phyloP scores from a whole-genome alignment of 2,113 vertebrate species.

The Anguilla japonica region DNA sequence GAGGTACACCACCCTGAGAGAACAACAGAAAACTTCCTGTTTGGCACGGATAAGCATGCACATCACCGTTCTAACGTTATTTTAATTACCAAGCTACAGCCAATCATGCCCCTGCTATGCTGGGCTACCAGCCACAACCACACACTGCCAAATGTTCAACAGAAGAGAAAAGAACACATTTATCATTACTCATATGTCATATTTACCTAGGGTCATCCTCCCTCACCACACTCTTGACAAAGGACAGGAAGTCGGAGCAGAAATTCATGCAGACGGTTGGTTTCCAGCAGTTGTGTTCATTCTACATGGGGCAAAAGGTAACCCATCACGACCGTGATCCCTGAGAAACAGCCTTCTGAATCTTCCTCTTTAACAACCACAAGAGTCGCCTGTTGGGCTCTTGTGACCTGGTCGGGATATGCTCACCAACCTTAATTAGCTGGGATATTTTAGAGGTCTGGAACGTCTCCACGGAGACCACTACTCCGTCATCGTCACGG shows the following conservation, averaged over 20 bases:
- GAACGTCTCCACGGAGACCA: constrained; percentile 78
- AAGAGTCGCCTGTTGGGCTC: not conserved
- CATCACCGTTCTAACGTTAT: not conserved
- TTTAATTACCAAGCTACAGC: too few species aligned
- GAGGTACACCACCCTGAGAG: constrained; percentile 75
- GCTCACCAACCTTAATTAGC: constrained; percentile 72
- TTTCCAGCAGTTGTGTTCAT: constrained; percentile 82
- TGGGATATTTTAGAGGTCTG: constrained; percentile 82
- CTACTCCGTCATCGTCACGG: constrained; percentile 75
- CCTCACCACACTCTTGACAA: constrained; percentile 71
- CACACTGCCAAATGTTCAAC: too few species aligned
- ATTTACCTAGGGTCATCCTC: constrained; percentile 80
- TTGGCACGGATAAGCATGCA: not conserved
- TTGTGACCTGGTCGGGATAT: too few species aligned
- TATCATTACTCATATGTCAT: not conserved
- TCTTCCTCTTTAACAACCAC: not conserved
- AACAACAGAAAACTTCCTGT: not conserved
- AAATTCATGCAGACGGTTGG: constrained; percentile 92
- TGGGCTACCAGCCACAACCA: too few species aligned
- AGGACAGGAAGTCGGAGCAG: constrained; percentile 82
- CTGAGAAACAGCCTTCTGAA: not conserved
- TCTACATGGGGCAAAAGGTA: constrained; percentile 55
- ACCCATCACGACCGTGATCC: not conserved
- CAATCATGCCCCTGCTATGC: too few species aligned
- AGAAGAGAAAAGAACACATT: not conserved